These are phyloP conservation scores for Panopea generosa DNA, from an alignment of 2,888 invertebrate species.

Conservation along the genomic window DNA sequence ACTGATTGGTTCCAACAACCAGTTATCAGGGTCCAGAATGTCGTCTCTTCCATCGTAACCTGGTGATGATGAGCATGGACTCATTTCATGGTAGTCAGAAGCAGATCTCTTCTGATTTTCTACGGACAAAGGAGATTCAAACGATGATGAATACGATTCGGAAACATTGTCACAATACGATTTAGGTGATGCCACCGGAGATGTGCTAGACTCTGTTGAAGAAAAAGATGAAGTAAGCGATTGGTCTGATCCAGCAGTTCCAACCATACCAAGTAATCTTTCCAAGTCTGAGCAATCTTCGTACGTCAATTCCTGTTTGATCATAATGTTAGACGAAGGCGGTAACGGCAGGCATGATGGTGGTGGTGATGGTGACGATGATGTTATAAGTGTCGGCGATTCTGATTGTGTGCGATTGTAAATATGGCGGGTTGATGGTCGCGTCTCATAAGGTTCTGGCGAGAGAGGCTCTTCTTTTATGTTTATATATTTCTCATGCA, in stretches of 20 bases:
- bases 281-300: conserved; percentile 68
- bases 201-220: conserved; percentile 25
- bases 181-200: conserved; percentile 40
- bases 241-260: conserved; percentile 41
- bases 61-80: conserved; percentile 55
- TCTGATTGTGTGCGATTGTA: neutral
- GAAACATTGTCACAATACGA: conserved; percentile 13
- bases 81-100: conserved; percentile 26
- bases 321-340: conserved; percentile 12
- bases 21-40: conserved; percentile 65
- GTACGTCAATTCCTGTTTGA: conserved; percentile 49
- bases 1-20: conserved; percentile 67
- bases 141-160: conserved; percentile 35
- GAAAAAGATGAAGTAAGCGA: conserved; percentile 15
- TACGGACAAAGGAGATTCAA: conserved; percentile 30
- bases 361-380: conserved; percentile 30
- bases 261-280: conserved; percentile 67
- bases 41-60: conserved; percentile 64
- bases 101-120: conserved; percentile 40
- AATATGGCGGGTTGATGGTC: neutral
- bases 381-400: conserved; percentile 15
- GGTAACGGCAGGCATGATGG: conserved; percentile 19
- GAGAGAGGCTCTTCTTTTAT: conserved; percentile 57
- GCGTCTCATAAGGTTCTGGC: conserved; percentile 31
- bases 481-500: conserved; percentile 18